Evolutionary conservation across 2,888 invertebrate species (phyloP).

Genomic region (Nyleta sp.): DNA sequence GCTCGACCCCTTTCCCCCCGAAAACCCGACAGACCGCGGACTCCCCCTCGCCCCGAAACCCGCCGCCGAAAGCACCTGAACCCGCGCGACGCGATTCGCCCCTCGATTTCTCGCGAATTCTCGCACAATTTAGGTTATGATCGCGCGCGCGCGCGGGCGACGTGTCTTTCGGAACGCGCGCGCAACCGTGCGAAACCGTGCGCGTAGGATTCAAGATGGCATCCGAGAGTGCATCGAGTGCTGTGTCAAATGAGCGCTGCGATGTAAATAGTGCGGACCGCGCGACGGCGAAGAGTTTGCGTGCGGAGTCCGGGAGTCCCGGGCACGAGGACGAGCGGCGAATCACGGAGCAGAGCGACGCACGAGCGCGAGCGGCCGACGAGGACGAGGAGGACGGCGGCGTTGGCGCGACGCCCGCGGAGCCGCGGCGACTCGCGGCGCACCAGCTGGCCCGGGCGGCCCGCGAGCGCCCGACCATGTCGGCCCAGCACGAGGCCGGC

Average conservation of each 20-base stretch:
- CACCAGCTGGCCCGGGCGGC: slow-evolving; percentile 15
- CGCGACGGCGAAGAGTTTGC: slow-evolving; percentile 46
- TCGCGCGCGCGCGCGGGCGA: background rate
- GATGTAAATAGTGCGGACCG: slow-evolving; percentile 79
- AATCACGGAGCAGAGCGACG: background rate
- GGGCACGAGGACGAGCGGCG: background rate
- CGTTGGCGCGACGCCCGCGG: slow-evolving; percentile 65
- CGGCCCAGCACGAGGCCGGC: slow-evolving; percentile 4
- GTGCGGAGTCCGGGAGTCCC: background rate
- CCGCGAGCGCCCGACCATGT: slow-evolving; percentile 11
- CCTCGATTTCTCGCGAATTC: no score
- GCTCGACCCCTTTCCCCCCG: no score
- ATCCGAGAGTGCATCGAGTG: slow-evolving; percentile 80
- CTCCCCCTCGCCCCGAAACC: no score
- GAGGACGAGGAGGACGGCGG: slow-evolving; percentile 39
- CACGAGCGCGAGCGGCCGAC: slow-evolving; percentile 6
- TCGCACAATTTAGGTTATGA: background rate
- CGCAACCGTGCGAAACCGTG: slow-evolving; percentile 48
- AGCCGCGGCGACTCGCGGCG: slow-evolving; percentile 61
- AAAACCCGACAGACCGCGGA: background rate
- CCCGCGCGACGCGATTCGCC: no score
- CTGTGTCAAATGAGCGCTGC: slow-evolving; percentile 80
- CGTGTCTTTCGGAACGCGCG: slow-evolving; percentile 17
- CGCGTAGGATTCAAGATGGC: slow-evolving; percentile 80
- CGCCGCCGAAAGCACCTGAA: no score